Conservation (phyloP, 2,888 invertebrate genomes). For the Xestia sexstrigata region DNA sequence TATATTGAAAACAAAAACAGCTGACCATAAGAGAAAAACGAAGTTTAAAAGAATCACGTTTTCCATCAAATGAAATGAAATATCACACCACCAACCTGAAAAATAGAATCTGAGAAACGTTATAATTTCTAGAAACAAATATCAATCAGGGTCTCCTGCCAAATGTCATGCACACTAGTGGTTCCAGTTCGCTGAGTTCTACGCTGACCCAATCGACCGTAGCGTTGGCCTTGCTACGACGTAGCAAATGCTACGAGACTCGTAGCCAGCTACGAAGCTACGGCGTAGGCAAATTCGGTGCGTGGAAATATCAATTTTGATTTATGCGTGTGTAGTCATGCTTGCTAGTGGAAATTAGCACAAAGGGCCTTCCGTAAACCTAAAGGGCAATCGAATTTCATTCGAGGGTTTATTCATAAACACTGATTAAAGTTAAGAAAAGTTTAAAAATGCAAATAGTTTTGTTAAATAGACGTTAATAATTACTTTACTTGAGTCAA, state of each 20-base stretch:
- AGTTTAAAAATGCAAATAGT: background rate
- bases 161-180: constrained; percentile 39
- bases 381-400: background rate
- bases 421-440: background rate
- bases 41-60: background rate
- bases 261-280: constrained; percentile 69
- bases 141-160: constrained; percentile 49
- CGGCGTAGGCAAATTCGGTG: constrained; percentile 58
- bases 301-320: constrained; percentile 43
- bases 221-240: constrained; percentile 66
- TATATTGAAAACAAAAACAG: background rate
- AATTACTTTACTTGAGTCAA: background rate
- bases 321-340: constrained; percentile 41
- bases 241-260: constrained; percentile 71
- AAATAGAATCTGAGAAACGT: background rate
- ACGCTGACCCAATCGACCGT: constrained; percentile 51
- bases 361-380: background rate
- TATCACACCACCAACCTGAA: background rate
- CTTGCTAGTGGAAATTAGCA: constrained; percentile 31
- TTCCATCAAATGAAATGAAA: background rate
- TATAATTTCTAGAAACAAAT: constrained; percentile 24
- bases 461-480: background rate
- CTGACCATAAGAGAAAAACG: background rate
- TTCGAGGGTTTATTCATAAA: background rate
- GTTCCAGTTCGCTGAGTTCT: constrained; percentile 50